These are phyloP conservation scores for Globia sparganii DNA, from an alignment of 2,888 invertebrate genomes.

Conservation along the genomic window DNA sequence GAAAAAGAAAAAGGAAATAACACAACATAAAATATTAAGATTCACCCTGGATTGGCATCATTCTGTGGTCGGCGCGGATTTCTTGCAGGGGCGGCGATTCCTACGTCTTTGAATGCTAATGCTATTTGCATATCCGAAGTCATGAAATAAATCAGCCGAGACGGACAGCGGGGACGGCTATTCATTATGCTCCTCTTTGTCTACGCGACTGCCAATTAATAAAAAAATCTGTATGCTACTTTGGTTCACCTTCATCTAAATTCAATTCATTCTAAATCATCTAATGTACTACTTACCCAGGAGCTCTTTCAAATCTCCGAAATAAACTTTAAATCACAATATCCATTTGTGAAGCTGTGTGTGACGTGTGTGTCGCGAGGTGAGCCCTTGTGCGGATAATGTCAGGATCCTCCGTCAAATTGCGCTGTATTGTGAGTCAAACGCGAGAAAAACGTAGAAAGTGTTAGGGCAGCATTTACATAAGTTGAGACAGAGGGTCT, in stretches of 20 bases:
- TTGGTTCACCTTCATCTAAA: constrained; percentile 39
- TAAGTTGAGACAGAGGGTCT: constrained; percentile 90
- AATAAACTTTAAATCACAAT: constrained; percentile 83
- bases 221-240: constrained; percentile 75
- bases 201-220: constrained; percentile 86
- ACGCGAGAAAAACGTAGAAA: constrained; percentile 89
- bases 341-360: constrained; percentile 79
- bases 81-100: constrained; percentile 85
- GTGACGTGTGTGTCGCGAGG: constrained; percentile 74
- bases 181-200: constrained; percentile 87
- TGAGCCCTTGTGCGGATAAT: constrained; percentile 84
- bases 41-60: constrained; percentile 90
- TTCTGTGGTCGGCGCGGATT: constrained; percentile 88
- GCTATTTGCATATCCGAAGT: constrained; percentile 90
- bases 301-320: constrained; percentile 72
- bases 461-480: constrained; percentile 89
- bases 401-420: constrained; percentile 86
- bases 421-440: constrained; percentile 88
- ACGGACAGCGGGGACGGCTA: constrained; percentile 88
- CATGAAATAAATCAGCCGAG: constrained; percentile 90
- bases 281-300: constrained; percentile 42
- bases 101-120: constrained; percentile 90
- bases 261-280: constrained; percentile 43
- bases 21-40: constrained; percentile 91
- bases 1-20: constrained; percentile 89